phyloP scores from a whole-genome alignment of 2,888 invertebrate genomes.

The Trilocha varians region DNA sequence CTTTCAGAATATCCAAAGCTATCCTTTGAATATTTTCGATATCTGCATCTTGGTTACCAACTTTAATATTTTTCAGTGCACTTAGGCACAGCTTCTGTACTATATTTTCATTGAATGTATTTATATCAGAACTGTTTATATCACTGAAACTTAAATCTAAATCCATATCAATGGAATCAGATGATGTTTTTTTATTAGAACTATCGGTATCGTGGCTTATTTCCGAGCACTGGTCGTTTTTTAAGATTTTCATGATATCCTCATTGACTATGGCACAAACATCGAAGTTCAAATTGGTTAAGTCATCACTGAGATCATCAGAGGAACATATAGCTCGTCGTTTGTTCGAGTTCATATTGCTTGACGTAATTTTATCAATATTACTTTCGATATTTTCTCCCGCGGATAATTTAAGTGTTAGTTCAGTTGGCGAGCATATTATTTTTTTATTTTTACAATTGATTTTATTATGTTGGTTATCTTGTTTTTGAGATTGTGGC shows the following conservation, averaged over 20 bases:
- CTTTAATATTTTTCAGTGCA: slow-evolving; percentile 69
- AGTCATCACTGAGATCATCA: slow-evolving; percentile 59
- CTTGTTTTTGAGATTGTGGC: slow-evolving; percentile 39
- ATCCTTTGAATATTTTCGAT: slow-evolving; percentile 70
- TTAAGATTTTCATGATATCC: slow-evolving; percentile 51
- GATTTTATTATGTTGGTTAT: slow-evolving; percentile 28
- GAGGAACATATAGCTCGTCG: slow-evolving; percentile 73
- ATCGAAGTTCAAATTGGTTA: slow-evolving; percentile 46
- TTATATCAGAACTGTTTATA: slow-evolving; percentile 69
- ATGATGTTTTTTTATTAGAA: slow-evolving; percentile 66
- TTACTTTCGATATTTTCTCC: slow-evolving; percentile 58
- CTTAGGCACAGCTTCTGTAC: slow-evolving; percentile 68
- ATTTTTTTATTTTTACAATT: slow-evolving; percentile 40
- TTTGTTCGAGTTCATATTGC: slow-evolving; percentile 62
- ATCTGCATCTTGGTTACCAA: slow-evolving; percentile 69
- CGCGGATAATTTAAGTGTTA: slow-evolving; percentile 56
- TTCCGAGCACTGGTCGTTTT: slow-evolving; percentile 51
- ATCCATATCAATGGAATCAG: slow-evolving; percentile 69
- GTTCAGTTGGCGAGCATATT: slow-evolving; percentile 66
- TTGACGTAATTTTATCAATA: slow-evolving; percentile 58
- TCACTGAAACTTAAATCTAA: slow-evolving; percentile 71
- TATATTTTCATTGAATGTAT: slow-evolving; percentile 70
- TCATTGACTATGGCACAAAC: slow-evolving; percentile 44
- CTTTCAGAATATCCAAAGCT: slow-evolving; percentile 66
- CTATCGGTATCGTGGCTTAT: slow-evolving; percentile 64